Evolutionary conservation across 2,797 vertebrate genomes (phyloP), one percentile per base, ranked within the genome.

Genomic region (Myoxocephalus aenaeus): DNA sequence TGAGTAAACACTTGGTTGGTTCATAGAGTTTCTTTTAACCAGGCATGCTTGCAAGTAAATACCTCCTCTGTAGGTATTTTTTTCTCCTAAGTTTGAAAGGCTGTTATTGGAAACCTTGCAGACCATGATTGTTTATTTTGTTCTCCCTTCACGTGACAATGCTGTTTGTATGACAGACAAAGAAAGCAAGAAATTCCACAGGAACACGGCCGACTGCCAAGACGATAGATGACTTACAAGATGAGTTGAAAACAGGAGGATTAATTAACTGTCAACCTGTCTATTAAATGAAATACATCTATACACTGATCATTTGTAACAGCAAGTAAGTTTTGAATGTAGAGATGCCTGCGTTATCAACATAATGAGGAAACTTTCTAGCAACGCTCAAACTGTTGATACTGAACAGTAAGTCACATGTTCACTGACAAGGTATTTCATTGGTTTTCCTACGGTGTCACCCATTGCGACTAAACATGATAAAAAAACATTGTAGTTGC

Each of bases 31-130:
- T 73, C 85, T 89, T 85, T 85, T 82, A 80, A 81, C 25, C 53
- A 53, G 70, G 36, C 79, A 27, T 75, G 67, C 67, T 68, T 73
- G 73, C 65, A 77, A 70, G 67, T 85, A 83, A 91, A 92, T 92
- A 81, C 81, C 66, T 81, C 80, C 77, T 81, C 71, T 86, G 73
- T 86, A 61, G 11, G 34, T 2, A 11, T 64, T 22, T 62, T 64
- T 64, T 56, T 27, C 32, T n/a, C 20, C 57, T 66, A n/a, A 1
- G 1, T 86, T 83, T 80, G 65, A 76, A 76, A 84, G 79, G 84
- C 65, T 89, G 91, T 87, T 89, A 87, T 87, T 89, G 86, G 87
- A 93, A 90, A 88, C 87, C 85, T 89, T 86, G 81, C 82, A 67
- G 83, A 77, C 79, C 75, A 34, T 58, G 75, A 79, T 85, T 91